These are phyloP conservation scores for Tamias sibiricus DNA, from an alignment of 2,113 vertebrate genomes.

Conservation along the genomic window DNA sequence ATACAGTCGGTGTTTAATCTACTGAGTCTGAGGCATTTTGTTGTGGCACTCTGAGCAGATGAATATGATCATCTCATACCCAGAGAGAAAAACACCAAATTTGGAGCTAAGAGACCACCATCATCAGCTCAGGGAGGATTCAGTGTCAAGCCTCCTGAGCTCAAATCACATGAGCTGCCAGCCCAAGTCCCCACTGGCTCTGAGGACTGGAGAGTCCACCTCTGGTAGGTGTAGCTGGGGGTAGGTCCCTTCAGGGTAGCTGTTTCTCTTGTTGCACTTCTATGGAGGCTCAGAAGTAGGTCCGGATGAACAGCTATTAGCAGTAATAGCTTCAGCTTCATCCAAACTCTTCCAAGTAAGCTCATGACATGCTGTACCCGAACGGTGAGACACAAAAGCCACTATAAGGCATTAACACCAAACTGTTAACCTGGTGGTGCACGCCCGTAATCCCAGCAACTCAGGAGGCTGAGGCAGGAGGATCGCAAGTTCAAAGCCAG, in stretches of 20 bases:
- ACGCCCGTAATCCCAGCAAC: too few species aligned
- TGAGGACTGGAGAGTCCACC: too few species aligned
- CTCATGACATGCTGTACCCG: too few species aligned
- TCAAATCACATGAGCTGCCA: neutral
- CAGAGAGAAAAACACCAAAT: neutral
- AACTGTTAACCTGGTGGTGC: too few species aligned
- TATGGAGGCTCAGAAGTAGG: neutral
- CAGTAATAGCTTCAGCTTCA: neutral
- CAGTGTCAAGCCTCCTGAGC: neutral
- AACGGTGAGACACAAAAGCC: neutral
- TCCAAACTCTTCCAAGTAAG: neutral
- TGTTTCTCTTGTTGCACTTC: neutral
- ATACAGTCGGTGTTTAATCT: neutral
- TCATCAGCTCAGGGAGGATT: neutral
- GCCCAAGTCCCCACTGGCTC: neutral
- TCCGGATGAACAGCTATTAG: neutral
- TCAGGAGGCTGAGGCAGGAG: too few species aligned
- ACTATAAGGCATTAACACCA: too few species aligned
- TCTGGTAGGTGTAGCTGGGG: too few species aligned
- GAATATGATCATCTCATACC: neutral
- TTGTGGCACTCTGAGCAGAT: neutral
- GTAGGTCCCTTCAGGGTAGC: rapidly evolving
- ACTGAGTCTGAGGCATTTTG: neutral
- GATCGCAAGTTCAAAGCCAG: too few species aligned
- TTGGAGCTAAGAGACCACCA: neutral